Evolutionary conservation across 2,113 vertebrate genomes (phyloP), one percentile per base, ranked within the genome.

Genomic region (Entosphenus tridentatus): DNA sequence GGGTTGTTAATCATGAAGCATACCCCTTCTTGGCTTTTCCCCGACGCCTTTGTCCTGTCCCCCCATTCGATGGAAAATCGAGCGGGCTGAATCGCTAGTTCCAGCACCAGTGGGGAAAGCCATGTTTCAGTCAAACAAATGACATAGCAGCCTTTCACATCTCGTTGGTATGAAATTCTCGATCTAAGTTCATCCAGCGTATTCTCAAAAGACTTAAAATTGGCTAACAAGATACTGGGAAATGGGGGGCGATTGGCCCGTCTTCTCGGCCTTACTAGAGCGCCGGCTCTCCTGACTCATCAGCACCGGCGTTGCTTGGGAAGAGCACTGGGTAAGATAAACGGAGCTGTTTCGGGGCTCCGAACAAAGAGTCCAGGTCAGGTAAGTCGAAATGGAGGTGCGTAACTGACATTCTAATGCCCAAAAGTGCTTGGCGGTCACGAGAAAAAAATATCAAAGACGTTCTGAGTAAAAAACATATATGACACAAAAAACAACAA

Each of bases 351-450:
- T 13, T 13, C 13, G 13, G 58, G 58, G 58, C 3, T 13, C 58
- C 16, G 8, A 17, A 14, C 13, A 62, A 14, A 62, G 58, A 8
- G 13, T 62, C 58, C 58, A 62, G 58, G 58, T 62, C 16, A 13
- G 58, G 58, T 14, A 62, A 62, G 16, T 62, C 58, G 13, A 17
- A 13, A 17, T 39, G 39, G 39, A 39, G 39, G 39, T 39, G 39
- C 6, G 58, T 62, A 17, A 62, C 13, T 62, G 58, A 14, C 16
- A 17, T 6, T 62, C 6, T 62, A 62, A 62, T 62, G 58, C 16
- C 58, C 58, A 62, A 62, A 62, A 62, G 58, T 62, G 58, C 16
- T 62, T 62, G 58, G 58, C 58, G 58, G 58, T 62, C 58, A 62
- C 4, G 16, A 16, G 2, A 16, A 2, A 62, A 13, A 62, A 17